Conservation (phyloP, 2,113 vertebrate genomes). For the Azemiops feae region DNA sequence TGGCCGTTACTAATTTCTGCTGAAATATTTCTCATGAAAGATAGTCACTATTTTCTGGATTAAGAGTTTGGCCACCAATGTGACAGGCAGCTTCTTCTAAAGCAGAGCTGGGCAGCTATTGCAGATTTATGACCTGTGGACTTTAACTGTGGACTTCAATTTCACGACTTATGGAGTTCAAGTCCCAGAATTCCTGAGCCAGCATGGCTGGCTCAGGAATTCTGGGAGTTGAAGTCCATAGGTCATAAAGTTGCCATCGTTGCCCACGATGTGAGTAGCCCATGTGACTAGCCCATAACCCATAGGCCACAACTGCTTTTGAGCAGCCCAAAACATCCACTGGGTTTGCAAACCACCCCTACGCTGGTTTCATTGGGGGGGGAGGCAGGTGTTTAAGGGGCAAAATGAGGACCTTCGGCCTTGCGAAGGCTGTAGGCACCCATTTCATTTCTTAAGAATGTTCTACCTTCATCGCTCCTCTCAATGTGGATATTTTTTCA, state of each 20-base stretch:
- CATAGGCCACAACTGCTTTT: not conserved
- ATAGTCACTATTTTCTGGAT: not conserved
- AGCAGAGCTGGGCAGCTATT: not conserved
- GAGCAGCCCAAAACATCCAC: not conserved
- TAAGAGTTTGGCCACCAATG: not conserved
- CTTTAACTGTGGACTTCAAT: no score
- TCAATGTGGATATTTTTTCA: not conserved
- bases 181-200: no score
- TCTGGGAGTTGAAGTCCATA: no score
- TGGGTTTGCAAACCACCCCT: no score
- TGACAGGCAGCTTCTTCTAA: not conserved
- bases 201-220: no score
- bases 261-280: not conserved
- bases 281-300: not conserved
- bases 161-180: no score
- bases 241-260: no score
- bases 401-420: no score
- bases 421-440: not conserved
- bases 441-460: not conserved
- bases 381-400: no score
- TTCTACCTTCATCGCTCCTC: not conserved
- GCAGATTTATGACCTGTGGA: not conserved
- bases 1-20: not conserved
- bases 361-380: not conserved
- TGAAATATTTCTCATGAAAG: not conserved